phyloP scores from a whole-genome alignment of 2,888 invertebrate genomes.

The Yponomeuta evonymella region DNA sequence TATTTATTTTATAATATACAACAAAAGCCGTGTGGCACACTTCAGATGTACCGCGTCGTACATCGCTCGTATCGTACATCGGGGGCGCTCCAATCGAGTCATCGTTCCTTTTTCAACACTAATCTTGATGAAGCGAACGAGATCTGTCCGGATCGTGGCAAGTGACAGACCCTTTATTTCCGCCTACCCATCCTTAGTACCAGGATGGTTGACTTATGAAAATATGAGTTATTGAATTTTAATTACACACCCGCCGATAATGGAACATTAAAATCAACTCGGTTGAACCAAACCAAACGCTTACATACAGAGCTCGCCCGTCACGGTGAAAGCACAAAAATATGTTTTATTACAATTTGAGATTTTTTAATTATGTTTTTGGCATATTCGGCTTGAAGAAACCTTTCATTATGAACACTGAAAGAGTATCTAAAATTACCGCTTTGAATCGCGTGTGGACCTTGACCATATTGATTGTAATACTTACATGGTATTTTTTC shows the following conservation, averaged over 20 bases:
- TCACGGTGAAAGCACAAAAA: background rate
- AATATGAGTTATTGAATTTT: background rate
- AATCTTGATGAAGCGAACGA: too few relatives aligned
- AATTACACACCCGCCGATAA: background rate
- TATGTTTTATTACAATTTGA: conserved; percentile 1
- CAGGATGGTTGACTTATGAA: too few relatives aligned
- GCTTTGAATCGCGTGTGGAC: conserved; percentile 31
- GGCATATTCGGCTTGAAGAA: conserved; percentile 35
- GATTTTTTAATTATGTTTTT: conserved; percentile 31
- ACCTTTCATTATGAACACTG: conserved; percentile 26
- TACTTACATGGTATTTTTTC: conserved; percentile 25
- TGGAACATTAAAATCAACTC: background rate
- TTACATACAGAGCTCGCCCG: background rate
- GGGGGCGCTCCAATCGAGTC: too few relatives aligned
- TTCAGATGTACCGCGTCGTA: too few relatives aligned
- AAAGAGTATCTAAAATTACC: conserved; percentile 14
- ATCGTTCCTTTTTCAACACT: too few relatives aligned
- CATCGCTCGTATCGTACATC: too few relatives aligned
- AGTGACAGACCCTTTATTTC: too few relatives aligned
- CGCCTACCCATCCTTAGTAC: too few relatives aligned
- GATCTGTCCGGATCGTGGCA: too few relatives aligned
- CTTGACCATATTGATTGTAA: conserved; percentile 24
- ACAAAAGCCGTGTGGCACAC: too few relatives aligned
- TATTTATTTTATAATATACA: too few relatives aligned
- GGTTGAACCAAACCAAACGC: background rate